A percentile compares a stretch with the other conserved stretches of the same genome.
These are phyloP conservation scores for Bos javanicus DNA, from an alignment of 2,113 vertebrate species.

Conservation along the genomic window DNA sequence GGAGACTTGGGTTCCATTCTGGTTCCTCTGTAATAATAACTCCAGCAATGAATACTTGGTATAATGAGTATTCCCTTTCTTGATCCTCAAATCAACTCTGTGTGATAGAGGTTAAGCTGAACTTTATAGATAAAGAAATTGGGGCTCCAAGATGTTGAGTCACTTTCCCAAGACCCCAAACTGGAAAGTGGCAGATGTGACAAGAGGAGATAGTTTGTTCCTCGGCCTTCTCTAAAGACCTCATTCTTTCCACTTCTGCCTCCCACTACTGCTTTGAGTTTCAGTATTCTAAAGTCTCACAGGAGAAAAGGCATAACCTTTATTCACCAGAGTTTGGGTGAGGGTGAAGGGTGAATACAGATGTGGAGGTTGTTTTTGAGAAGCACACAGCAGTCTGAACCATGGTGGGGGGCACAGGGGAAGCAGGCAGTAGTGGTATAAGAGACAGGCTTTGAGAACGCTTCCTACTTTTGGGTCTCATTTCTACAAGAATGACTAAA, in stretches of 20 bases:
- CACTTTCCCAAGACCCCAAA: not conserved
- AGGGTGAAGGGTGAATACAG: not conserved
- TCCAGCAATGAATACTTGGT: not conserved
- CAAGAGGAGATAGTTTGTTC: not conserved
- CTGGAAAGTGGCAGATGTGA: not conserved
- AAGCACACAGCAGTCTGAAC: not conserved
- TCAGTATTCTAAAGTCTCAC: not conserved
- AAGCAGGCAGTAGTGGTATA: not conserved
- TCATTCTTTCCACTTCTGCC: not conserved
- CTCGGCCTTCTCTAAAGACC: not conserved
- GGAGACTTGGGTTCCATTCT: not conserved
- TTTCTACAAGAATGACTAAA: not conserved
- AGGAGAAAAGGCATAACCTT: not conserved
- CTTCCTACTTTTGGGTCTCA: not conserved
- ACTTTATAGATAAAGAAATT: not conserved
- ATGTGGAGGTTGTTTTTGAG: not conserved
- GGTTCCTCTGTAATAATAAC: not conserved
- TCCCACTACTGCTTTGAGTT: not conserved
- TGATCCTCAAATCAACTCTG: not conserved
- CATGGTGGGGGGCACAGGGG: rapidly evolving
- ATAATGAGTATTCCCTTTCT: not conserved
- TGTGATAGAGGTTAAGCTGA: not conserved
- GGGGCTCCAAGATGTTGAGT: not conserved
- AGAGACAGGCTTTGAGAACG: not conserved
- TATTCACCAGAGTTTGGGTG: not conserved